These are phyloP conservation scores for Deilephila elpenor DNA, from an alignment of 2,888 invertebrate species.

Conservation along the genomic window DNA sequence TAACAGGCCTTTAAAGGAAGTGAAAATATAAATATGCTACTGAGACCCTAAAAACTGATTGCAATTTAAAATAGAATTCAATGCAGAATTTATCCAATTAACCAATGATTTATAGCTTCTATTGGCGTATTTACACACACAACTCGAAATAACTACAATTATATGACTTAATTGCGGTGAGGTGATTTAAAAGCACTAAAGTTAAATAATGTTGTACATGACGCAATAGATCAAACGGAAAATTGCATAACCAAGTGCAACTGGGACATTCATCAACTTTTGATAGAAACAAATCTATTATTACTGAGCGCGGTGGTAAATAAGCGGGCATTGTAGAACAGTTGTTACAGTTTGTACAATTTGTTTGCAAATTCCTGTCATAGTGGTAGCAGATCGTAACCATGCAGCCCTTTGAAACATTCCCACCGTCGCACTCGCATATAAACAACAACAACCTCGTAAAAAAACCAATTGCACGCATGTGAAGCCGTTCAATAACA, in stretches of 20 bases:
- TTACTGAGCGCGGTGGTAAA: background rate
- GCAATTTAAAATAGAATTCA: slow-evolving; percentile 3
- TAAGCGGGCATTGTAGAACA: background rate
- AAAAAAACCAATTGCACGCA: slow-evolving; percentile 79
- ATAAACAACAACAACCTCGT: slow-evolving; percentile 66
- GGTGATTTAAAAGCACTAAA: background rate
- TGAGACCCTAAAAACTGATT: slow-evolving; percentile 16
- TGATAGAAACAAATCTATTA: background rate
- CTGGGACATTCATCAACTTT: background rate
- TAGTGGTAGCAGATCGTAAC: slow-evolving; percentile 59
- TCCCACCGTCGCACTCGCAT: slow-evolving; percentile 61
- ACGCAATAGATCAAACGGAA: background rate
- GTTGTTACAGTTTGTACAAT: slow-evolving; percentile 34
- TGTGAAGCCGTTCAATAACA: slow-evolving; percentile 60
- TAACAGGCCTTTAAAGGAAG: slow-evolving; percentile 18
- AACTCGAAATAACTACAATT: slow-evolving; percentile 8
- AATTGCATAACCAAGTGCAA: background rate
- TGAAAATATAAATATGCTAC: slow-evolving; percentile 13
- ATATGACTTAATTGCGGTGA: background rate
- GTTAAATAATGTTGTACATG: slow-evolving; percentile 5
- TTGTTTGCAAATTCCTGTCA: slow-evolving; percentile 53
- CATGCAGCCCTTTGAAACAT: slow-evolving; percentile 47
- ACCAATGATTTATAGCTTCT: slow-evolving; percentile 9
- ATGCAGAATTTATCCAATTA: slow-evolving; percentile 5
- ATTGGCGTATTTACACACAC: slow-evolving; percentile 7